phyloP scores from a whole-genome alignment of 2,113 vertebrate species.

The Lagenorhynchus albirostris region DNA sequence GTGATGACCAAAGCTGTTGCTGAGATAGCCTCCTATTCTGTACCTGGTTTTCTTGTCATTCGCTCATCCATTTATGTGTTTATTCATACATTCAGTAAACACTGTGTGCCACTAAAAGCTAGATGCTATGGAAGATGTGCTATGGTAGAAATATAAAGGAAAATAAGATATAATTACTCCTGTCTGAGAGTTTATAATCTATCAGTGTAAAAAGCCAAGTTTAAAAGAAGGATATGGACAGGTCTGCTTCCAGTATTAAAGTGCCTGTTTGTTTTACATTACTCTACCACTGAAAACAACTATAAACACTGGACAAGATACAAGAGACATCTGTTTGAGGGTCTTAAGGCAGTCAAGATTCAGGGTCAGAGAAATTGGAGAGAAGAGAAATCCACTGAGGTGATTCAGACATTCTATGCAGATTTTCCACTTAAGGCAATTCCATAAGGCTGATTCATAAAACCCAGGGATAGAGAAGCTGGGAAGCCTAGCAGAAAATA shows the following conservation, averaged over 20 bases:
- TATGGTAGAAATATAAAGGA: not conserved
- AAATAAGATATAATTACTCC: not conserved
- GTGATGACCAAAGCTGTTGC: not conserved
- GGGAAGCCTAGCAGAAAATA: not conserved
- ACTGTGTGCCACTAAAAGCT: not conserved
- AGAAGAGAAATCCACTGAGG: not conserved
- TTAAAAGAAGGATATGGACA: not conserved
- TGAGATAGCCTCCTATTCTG: not conserved
- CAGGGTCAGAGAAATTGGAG: not conserved
- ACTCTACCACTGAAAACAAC: not conserved
- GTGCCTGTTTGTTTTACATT: not conserved
- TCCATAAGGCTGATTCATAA: not conserved
- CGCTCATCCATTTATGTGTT: not conserved
- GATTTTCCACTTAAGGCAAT: not conserved
- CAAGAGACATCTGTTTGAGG: not conserved
- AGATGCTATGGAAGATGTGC: not conserved
- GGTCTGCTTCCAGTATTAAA: not conserved
- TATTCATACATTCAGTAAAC: not conserved
- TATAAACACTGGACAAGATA: not conserved
- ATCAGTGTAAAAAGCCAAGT: not conserved
- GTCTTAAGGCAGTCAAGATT: not conserved
- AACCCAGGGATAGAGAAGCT: not conserved
- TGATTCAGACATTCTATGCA: not conserved
- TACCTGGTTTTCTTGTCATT: not conserved
- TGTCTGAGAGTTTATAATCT: not conserved